Conservation (phyloP, 2,888 invertebrate species). For the Tetramorium bicarinatum region DNA sequence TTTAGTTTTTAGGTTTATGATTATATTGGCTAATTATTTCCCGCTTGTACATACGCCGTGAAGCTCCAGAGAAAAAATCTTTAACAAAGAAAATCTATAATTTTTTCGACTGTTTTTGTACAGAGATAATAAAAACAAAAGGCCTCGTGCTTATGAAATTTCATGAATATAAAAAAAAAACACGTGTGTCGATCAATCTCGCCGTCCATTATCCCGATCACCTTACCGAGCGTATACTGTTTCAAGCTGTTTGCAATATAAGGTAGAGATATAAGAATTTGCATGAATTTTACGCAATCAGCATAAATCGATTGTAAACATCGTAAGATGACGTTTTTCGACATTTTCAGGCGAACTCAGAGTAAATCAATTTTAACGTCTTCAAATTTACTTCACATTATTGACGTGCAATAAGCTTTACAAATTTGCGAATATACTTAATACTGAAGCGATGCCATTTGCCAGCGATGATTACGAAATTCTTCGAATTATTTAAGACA, state of each 20-base stretch:
- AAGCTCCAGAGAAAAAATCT: conserved; percentile 85
- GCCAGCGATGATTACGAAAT: not conserved
- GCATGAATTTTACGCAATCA: not conserved
- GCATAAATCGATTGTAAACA: conserved; percentile 8
- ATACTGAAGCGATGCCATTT: not conserved
- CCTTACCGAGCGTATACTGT: conserved; percentile 26
- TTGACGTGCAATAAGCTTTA: not conserved
- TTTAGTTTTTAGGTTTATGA: conserved; percentile 84
- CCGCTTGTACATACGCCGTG: conserved; percentile 86
- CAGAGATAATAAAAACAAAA: conserved; percentile 86
- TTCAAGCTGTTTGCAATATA: not conserved
- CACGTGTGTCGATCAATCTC: conserved; percentile 43
- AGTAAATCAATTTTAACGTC: conserved; percentile 4
- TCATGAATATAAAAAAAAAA: conserved; percentile 82
- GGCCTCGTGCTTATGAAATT: conserved; percentile 86
- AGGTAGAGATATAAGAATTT: not conserved
- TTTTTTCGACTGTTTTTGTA: conserved; percentile 86
- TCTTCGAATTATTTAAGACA: not conserved
- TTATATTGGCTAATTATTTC: conserved; percentile 74
- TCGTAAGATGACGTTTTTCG: not conserved
- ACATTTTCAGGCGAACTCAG: not conserved
- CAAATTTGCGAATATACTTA: conserved; percentile 9
- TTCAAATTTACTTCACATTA: not conserved
- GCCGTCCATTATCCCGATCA: conserved; percentile 44
- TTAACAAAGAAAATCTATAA: conserved; percentile 85